Evolutionary conservation across 2,113 vertebrate genomes (phyloP), one percentile per base, ranked within the genome.

Genomic region (Acrocephalus kingi): DNA sequence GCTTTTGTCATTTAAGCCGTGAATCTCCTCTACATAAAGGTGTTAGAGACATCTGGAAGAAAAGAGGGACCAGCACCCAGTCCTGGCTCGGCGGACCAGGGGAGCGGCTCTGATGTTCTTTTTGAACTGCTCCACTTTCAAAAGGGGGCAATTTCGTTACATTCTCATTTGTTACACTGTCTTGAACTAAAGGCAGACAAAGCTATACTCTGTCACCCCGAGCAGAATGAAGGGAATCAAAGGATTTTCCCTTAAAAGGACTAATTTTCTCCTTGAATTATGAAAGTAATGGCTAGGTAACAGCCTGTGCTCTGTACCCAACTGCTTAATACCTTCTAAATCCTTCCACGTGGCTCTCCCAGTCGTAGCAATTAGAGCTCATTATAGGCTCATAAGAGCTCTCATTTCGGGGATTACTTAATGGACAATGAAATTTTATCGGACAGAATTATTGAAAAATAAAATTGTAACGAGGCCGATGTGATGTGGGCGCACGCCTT

Each of bases 201-300:
- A 98, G 98, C 98, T 97, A 97, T 95, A 98, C 97, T 97, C 97
- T 98, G 97, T 98, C 98, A 98, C 97, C 98, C 97, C 84, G 91
- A 98, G 98, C 97, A 98, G 98, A 98, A 98, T 97, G 97, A 98
- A 98, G 96, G 96, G 98, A 99, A 99, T 99, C 98, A 98, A 98
- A 99, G 98, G 98, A 98, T 98, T 98, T 98, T 97, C 96, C 98
- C 98, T 98, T 99, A 99, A 99, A 99, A 99, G 98, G 99, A 98
- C 98, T 98, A 98, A 99, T 99, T 99, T 99, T 99, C 99, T 98
- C 98, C 99, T 99, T 99, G 99, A 99, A 99, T 99, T 99, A 99
- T 99, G 99, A 99, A 99, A 99, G 99, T 98, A 98, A 99, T 98
- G 99, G 98, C 98, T 97, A 99, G 99, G 99, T 99, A 99, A 99